Conservation (phyloP, 2,888 invertebrate genomes). For the Ophion costatus region DNA sequence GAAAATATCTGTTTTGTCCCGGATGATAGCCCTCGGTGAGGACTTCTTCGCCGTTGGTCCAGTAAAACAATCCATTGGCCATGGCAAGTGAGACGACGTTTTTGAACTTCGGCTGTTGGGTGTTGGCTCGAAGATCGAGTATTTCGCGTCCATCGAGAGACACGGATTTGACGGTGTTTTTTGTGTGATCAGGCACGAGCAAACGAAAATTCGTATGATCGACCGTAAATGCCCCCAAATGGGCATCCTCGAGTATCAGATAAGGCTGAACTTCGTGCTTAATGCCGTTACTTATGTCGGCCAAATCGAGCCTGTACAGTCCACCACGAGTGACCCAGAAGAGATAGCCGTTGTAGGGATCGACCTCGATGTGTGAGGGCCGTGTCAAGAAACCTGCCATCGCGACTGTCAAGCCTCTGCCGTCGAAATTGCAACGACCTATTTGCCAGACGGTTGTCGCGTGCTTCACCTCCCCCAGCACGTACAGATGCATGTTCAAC, state of each 20-base stretch:
- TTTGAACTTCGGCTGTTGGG: constrained; percentile 90
- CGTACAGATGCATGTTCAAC: constrained; percentile 93
- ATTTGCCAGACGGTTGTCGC: constrained; percentile 88
- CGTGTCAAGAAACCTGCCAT: constrained; percentile 88
- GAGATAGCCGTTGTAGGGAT: constrained; percentile 96
- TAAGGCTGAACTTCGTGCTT: constrained; percentile 88
- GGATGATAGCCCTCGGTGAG: constrained; percentile 91
- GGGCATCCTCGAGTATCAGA: constrained; percentile 87
- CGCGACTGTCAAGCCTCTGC: constrained; percentile 88
- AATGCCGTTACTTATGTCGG: constrained; percentile 90
- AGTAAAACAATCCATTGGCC: constrained; percentile 92
- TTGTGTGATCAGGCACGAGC: constrained; percentile 89
- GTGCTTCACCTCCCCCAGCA: constrained; percentile 90
- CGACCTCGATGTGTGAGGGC: constrained; percentile 93
- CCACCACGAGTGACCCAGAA: constrained; percentile 91
- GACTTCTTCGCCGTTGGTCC: constrained; percentile 92
- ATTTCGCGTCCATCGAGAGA: constrained; percentile 92
- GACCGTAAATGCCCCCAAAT: constrained; percentile 92
- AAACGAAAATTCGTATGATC: constrained; percentile 93
- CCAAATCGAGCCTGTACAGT: constrained; percentile 90
- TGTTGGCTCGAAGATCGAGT: constrained; percentile 89
- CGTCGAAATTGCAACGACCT: constrained; percentile 90
- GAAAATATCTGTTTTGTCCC: constrained; percentile 89
- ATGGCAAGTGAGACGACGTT: constrained; percentile 91
- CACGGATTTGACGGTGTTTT: constrained; percentile 92